Conservation (phyloP, 1,140 invertebrate genomes). For the Amyelois transitella region DNA sequence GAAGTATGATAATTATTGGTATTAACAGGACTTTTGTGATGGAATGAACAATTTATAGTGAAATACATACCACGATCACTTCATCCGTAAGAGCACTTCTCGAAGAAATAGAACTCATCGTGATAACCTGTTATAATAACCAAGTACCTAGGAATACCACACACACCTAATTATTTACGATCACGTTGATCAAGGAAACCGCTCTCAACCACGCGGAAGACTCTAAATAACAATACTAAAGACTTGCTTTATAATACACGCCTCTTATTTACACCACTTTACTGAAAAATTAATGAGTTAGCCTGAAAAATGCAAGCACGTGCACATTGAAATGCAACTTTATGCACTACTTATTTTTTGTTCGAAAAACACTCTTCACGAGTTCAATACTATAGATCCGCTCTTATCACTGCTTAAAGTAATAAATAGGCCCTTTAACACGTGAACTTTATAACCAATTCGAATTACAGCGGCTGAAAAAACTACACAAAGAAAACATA, state of each 20-base stretch:
- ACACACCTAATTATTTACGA: neutral
- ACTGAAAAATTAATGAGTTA: conserved; percentile 47
- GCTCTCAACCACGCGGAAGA: conserved; percentile 1
- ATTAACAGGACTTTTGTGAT: too few species aligned
- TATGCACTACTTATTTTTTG: conserved; percentile 35
- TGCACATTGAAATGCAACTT: conserved; percentile 62
- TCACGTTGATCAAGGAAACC: conserved; percentile 16
- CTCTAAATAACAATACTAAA: neutral
- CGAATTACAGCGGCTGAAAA: conserved; percentile 69
- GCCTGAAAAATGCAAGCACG: conserved; percentile 67
- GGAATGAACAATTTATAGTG: neutral
- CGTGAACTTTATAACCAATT: conserved; percentile 49
- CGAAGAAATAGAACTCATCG: conserved; percentile 21
- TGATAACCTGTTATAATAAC: conserved; percentile 23
- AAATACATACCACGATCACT: conserved; percentile 53
- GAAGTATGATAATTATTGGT: too few species aligned
- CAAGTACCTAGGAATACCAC: neutral
- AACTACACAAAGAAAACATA: conserved; percentile 75
- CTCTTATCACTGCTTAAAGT: neutral
- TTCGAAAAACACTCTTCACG: conserved; percentile 9
- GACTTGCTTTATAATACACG: conserved; percentile 10
- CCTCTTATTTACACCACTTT: conserved; percentile 5
- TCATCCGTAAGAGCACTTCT: conserved; percentile 38
- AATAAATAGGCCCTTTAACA: conserved; percentile 14
- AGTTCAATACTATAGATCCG: neutral